Conservation (phyloP, 2,113 vertebrate genomes). For the Tragelaphus imberbis region DNA sequence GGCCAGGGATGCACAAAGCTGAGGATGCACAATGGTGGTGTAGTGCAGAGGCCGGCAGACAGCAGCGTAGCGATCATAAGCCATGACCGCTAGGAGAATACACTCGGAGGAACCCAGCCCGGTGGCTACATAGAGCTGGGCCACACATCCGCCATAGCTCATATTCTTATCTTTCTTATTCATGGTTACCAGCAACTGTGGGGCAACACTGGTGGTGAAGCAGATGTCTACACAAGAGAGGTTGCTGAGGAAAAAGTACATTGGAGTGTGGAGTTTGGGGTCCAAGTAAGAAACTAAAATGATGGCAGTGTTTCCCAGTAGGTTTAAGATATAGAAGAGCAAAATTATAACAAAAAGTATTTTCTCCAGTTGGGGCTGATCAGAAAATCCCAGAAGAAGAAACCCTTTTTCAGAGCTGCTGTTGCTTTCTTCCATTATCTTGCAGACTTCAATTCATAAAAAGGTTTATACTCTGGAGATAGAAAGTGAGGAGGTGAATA, state of each 20-base stretch:
- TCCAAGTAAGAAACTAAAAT: not conserved
- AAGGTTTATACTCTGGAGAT: not conserved
- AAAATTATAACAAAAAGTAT: conserved; percentile 32
- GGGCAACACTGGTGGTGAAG: conserved; percentile 20
- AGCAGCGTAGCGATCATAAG: conserved; percentile 23
- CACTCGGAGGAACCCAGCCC: not conserved
- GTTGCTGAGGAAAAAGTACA: conserved; percentile 55
- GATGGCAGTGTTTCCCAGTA: conserved; percentile 38
- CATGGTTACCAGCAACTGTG: conserved; percentile 33
- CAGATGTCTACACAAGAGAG: conserved; percentile 45
- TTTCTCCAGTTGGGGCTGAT: not conserved
- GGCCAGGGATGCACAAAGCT: conserved; percentile 19
- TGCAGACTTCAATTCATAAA: not conserved
- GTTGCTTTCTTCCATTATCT: not conserved
- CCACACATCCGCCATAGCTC: conserved; percentile 14
- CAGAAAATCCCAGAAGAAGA: conserved; percentile 41
- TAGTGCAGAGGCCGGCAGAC: conserved; percentile 14
- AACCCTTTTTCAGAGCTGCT: not conserved
- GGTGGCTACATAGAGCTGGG: conserved; percentile 36
- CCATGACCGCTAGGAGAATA: conserved; percentile 42
- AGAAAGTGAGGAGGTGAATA: not conserved
- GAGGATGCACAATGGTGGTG: not conserved
- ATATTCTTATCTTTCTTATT: not conserved
- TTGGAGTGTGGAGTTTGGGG: conserved; percentile 23
- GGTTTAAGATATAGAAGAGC: conserved; percentile 11